These are phyloP conservation scores for Steinernema carpocapsae DNA, from an alignment of 2,888 invertebrate species.

Conservation along the genomic window DNA sequence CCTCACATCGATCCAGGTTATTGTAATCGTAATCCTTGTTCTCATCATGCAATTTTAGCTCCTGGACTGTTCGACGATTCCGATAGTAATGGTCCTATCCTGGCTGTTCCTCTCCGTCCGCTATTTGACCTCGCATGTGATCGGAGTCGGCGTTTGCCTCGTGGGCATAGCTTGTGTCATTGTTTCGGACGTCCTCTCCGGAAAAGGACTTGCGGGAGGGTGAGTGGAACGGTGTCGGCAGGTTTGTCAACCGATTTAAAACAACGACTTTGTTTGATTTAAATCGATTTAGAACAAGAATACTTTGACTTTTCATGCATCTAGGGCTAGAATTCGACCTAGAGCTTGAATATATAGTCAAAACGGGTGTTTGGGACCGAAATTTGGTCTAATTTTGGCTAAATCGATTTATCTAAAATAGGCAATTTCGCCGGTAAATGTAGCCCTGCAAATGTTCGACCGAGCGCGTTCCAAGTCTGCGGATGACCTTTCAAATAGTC, in stretches of 20 bases:
- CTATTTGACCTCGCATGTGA: slow-evolving; percentile 76
- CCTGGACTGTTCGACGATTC: slow-evolving; percentile 84
- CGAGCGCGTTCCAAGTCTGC: too few relatives aligned
- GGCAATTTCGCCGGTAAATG: too few relatives aligned
- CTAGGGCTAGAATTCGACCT: too few relatives aligned
- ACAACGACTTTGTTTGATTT: too few relatives aligned
- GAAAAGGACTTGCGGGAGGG: slow-evolving; percentile 59
- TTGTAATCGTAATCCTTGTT: slow-evolving; percentile 35
- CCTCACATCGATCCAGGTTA: slow-evolving; percentile 78
- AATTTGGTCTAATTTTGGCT: too few relatives aligned
- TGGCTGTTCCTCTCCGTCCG: slow-evolving; percentile 80
- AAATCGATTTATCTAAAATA: too few relatives aligned
- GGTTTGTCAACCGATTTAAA: background rate
- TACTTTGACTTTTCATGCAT: too few relatives aligned
- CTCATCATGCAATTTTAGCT: slow-evolving; percentile 75
- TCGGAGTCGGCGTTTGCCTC: slow-evolving; percentile 81
- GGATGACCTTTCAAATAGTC: too few relatives aligned
- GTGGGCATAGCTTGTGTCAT: slow-evolving; percentile 84
- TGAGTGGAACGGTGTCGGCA: background rate
- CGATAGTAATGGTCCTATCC: slow-evolving; percentile 75
- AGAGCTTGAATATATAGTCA: too few relatives aligned
- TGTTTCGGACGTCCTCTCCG: slow-evolving; percentile 79
- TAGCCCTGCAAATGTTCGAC: too few relatives aligned
- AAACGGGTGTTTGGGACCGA: too few relatives aligned
- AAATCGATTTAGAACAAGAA: too few relatives aligned